Conservation (phyloP, 1,140 invertebrate genomes). For the Drosophila elegans region DNA sequence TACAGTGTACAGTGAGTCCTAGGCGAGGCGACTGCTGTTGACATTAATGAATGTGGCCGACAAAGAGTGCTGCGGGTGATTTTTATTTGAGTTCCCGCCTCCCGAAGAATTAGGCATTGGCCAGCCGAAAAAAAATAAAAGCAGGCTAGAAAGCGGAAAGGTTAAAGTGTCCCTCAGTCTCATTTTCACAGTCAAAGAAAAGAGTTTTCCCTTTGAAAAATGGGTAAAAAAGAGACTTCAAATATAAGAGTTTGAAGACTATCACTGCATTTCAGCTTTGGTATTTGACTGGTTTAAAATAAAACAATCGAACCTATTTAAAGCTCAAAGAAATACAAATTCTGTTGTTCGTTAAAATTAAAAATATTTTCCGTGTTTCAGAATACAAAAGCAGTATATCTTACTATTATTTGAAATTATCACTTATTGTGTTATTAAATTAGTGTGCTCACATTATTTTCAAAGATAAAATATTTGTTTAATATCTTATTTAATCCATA, state of each 20-base stretch:
- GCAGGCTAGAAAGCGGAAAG: constrained; percentile 11
- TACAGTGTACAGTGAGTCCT: constrained; percentile 49
- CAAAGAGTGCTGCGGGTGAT: constrained; percentile 70
- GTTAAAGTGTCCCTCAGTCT: constrained; percentile 2
- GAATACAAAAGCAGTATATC: too few relatives aligned
- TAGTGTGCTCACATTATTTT: too few relatives aligned
- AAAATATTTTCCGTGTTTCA: too few relatives aligned
- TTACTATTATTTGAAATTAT: too few relatives aligned
- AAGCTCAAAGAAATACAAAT: too few relatives aligned
- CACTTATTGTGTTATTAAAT: too few relatives aligned
- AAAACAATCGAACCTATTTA: too few relatives aligned
- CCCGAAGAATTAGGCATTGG: constrained; percentile 31
- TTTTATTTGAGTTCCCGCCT: constrained; percentile 62
- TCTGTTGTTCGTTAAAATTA: too few relatives aligned
- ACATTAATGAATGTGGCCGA: constrained; percentile 78
- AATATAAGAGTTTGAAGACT: neutral
- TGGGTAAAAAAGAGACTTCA: neutral
- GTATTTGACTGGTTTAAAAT: too few relatives aligned
- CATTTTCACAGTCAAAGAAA: constrained; percentile 2
- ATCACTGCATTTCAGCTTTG: neutral
- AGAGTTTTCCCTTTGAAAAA: neutral
- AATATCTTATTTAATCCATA: too few relatives aligned
- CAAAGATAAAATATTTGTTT: too few relatives aligned
- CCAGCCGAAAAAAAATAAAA: constrained; percentile 24
- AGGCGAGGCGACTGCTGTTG: constrained; percentile 55